Evolutionary conservation across 2,797 vertebrate genomes (phyloP), one percentile per base, ranked within the genome.

Genomic region (Ptychadena robeensis): DNA sequence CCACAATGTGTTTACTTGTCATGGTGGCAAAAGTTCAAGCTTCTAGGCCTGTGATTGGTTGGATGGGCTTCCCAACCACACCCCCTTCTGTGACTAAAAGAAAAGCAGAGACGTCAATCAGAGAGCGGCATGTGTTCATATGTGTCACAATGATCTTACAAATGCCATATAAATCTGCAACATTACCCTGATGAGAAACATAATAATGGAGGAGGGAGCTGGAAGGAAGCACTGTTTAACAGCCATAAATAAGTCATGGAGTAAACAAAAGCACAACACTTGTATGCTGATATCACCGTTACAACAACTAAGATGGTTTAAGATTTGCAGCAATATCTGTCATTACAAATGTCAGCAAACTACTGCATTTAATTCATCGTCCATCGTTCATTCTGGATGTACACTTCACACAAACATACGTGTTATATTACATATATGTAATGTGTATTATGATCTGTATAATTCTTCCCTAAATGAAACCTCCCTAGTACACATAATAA

Each of bases 1-100:
- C 91, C 86, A 86, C 89, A 87, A 88, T 92, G 90, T 88, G 91
- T 92, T 93, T 87, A 92, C 92, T 92, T 87, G 92, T 92, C 91
- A 91, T 92, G 91, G 93, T 93, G 92, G 94, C 94, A 94, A 94
- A 95, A 93, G 92, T 94, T 94, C 91, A 94, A 91, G 86, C 91
- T 86, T 88, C 84, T 77, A 87, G 87, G 77, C 86, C 86, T 76
- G 61, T 83, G 88, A 95, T 95, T 94, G 94, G 93, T 35, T 53
- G 67, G 53, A 9, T 37, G 27, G 2, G 31, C 35, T 53, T 7
- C 9, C 57, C 34, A 40, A 28, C 59, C 83, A 75, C 78, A 25
- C 72, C 79, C 59, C 63, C 73, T 71, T 30, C 30, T 11, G 2
- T 30, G 64, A 80, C 67, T 74, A 71, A 67, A 73, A 79, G 34